phyloP scores from a whole-genome alignment of 2,113 vertebrate genomes.

The Podocnemis expansa region DNA sequence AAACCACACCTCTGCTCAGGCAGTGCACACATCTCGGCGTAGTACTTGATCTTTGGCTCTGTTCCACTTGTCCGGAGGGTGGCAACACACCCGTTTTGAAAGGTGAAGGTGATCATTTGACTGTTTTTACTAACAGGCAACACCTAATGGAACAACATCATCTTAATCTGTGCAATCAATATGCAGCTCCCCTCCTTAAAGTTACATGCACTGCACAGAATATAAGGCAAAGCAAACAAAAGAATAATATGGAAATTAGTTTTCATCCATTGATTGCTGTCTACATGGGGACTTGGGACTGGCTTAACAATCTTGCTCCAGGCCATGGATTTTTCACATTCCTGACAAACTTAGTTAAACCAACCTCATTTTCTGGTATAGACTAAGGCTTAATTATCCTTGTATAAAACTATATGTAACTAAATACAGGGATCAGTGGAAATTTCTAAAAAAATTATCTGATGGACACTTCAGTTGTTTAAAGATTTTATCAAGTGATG shows the following conservation, averaged over 20 bases:
- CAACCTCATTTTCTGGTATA: neutral
- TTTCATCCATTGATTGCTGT: neutral
- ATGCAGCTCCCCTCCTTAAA: neutral
- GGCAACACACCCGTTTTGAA: slow-evolving; percentile 91
- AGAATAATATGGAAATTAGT: neutral
- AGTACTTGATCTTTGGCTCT: slow-evolving; percentile 97
- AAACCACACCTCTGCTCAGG: slow-evolving; percentile 84
- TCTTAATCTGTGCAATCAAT: neutral
- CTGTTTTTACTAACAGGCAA: slow-evolving; percentile 89
- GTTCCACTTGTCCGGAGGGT: slow-evolving; percentile 94
- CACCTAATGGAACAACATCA: slow-evolving; percentile 75
- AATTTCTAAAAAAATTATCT: neutral
- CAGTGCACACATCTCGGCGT: slow-evolving; percentile 88
- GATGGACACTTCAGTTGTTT: neutral
- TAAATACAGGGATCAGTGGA: neutral
- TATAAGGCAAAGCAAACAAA: neutral
- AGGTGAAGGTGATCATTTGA: slow-evolving; percentile 95
- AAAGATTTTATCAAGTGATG: neutral
- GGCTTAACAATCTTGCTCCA: neutral
- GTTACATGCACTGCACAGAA: neutral
- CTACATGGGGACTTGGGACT: neutral
- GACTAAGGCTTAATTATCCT: neutral
- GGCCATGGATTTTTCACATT: neutral
- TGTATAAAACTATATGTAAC: neutral
- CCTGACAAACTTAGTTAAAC: neutral